phyloP scores from a whole-genome alignment of 2,888 invertebrate genomes.

The Clanis bilineata region DNA sequence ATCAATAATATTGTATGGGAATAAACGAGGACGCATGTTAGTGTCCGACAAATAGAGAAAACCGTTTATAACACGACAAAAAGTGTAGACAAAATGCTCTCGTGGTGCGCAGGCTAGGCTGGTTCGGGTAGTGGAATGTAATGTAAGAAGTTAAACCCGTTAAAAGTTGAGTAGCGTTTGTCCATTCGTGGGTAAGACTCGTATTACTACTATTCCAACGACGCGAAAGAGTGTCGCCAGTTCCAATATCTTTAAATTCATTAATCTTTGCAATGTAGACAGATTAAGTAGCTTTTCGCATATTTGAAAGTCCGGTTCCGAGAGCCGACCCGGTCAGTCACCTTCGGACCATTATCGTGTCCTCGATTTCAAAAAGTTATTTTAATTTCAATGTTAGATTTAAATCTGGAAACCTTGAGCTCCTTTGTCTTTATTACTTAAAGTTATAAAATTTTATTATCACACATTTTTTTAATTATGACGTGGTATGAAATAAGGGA shows the following conservation, averaged over 20 bases:
- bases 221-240: neutral
- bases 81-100: no score
- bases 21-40: no score
- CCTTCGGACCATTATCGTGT: neutral
- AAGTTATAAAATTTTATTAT: neutral
- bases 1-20: no score
- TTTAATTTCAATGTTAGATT: constrained; percentile 11
- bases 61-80: no score
- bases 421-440: neutral
- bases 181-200: no score
- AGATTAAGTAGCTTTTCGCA: neutral
- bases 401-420: constrained; percentile 8
- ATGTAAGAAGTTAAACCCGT: no score
- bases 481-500: neutral
- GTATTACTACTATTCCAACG: no score
- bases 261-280: neutral
- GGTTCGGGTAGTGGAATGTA: no score
- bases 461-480: neutral
- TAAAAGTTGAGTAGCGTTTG: no score
- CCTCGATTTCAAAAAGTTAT: constrained; percentile 7
- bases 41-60: no score
- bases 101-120: no score
- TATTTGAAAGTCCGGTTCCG: neutral
- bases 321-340: neutral
- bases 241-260: neutral